Evolutionary conservation across 1,140 invertebrate species (phyloP), one percentile per base, ranked within the genome.

Genomic region (Chionoecetes opilio): DNA sequence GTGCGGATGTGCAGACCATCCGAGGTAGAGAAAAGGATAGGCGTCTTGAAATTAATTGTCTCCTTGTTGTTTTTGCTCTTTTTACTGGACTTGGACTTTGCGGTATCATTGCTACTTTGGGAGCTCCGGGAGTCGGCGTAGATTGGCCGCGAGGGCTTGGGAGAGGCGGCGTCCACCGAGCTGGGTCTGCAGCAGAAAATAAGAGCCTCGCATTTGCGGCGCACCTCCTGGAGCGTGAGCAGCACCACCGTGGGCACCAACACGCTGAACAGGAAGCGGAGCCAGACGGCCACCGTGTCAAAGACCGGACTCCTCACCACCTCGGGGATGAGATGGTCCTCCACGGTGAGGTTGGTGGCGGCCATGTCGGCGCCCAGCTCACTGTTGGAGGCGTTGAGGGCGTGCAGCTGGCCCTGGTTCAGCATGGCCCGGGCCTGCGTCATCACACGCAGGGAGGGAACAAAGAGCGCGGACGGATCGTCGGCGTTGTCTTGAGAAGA

Each of bases 1-100:
- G 96, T 96, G 14, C 96, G 93, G 31, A 96, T 95, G 35, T 96
- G 94, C 21, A 96, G 90, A 2, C 96, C 96, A 32, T 96, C 96
- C 11, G 95, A 95, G 6, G 96, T 96, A 0, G 95, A 95, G 37
- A 94, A 96, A 9, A 96, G 85, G 17, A 96, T 95, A 0, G 96
- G 96, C 0, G 96, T 96, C 14, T 92, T 95, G 85, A 90, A 95
- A 34, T 91, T 91, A 32, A 96, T 89, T 46, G 92, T 95, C 38
- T 96, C 94, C 31, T 95, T 93, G 41, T 38, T 82, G 32, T 9
- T 17, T 38, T 95, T 96, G 34, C 89, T 37, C 37, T 90, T 95
- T 29, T 95, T 95, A 38, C 90, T 92, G n/a, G n/a, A n/a, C n/a
- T n/a, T n/a, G 26, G 53, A 93, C 90, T 75, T 87, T 35, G 86